phyloP scores from a whole-genome alignment of 2,113 vertebrate species.

The Symphodus melops region DNA sequence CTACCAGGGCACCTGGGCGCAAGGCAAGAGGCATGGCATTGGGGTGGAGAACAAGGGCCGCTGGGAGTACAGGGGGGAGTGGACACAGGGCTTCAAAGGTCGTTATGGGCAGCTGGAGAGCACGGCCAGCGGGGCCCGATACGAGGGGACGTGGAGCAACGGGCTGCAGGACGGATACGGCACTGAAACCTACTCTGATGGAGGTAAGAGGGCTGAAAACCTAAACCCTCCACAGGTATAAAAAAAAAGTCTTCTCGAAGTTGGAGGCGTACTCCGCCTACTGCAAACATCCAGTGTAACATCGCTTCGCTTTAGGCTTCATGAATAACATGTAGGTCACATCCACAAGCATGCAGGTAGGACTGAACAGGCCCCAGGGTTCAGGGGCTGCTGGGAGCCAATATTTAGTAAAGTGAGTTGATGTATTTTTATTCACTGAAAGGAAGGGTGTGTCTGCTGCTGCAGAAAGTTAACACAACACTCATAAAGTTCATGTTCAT shows the following conservation, averaged over 20 bases:
- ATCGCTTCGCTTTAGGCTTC: too few species aligned
- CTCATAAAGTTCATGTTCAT: neutral
- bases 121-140: constrained; percentile 92
- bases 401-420: neutral
- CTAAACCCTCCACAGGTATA: too few species aligned
- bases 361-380: neutral
- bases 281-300: too few species aligned
- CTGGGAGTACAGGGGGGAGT: constrained; percentile 98
- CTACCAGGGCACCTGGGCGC: constrained; percentile 98
- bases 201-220: constrained; percentile 86
- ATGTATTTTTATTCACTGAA: too few species aligned
- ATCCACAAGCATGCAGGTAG: constrained; percentile 1
- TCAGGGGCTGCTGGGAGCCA: neutral
- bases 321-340: constrained; percentile 52
- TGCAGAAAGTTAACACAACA: neutral
- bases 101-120: constrained; percentile 98
- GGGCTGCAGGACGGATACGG: constrained; percentile 98
- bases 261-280: too few species aligned
- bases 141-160: constrained; percentile 98
- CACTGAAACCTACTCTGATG: constrained; percentile 97
- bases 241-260: too few species aligned
- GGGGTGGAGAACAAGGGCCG: constrained; percentile 98
- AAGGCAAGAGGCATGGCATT: constrained; percentile 97
- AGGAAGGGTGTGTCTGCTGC: too few species aligned
- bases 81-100: constrained; percentile 98